Conservation (phyloP, 92 coral and sea anemone species). For the Epizoanthus illoricatus region DNA sequence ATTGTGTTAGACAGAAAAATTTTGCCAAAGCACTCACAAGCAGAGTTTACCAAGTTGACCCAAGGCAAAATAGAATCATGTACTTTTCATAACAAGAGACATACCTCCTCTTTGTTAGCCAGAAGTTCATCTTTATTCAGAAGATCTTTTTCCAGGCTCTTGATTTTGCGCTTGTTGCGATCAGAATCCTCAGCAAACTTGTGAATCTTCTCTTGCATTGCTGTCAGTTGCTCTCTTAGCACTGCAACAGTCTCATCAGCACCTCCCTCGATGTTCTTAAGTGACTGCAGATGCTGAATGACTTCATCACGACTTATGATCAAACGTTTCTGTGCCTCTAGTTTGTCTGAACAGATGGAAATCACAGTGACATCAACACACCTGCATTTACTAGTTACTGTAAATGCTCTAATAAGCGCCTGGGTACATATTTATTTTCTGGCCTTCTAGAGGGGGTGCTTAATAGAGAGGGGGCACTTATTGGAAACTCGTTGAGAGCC, state of each 20-base stretch:
- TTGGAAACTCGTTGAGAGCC: too few species aligned
- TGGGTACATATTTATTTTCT: too few species aligned
- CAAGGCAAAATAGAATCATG: too few species aligned
- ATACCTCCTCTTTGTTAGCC: conserved; percentile 78
- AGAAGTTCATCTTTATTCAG: conserved; percentile 76
- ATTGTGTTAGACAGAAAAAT: too few species aligned
- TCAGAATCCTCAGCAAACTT: conserved; percentile 90
- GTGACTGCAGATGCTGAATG: conserved; percentile 82
- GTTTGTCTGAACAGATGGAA: conserved; percentile 57
- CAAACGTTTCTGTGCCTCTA: conserved; percentile 90
- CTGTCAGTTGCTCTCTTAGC: conserved; percentile 73
- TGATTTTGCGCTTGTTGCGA: conserved; percentile 63
- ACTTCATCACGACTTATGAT: conserved; percentile 91
- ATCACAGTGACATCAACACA: too few species aligned
- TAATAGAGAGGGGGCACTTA: too few species aligned
- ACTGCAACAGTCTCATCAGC: conserved; percentile 81
- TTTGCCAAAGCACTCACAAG: too few species aligned
- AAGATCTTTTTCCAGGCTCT: conserved; percentile 66
- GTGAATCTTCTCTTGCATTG: conserved; percentile 80
- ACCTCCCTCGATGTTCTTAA: conserved; percentile 93
- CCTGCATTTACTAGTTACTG: background rate
- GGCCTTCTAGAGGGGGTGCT: too few species aligned
- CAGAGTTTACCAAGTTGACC: too few species aligned
- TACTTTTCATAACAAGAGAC: background rate
- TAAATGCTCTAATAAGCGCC: background rate